Evolutionary conservation across 2,888 invertebrate species (phyloP), one percentile per base, ranked within the genome.

Genomic region (Idaea biselata): DNA sequence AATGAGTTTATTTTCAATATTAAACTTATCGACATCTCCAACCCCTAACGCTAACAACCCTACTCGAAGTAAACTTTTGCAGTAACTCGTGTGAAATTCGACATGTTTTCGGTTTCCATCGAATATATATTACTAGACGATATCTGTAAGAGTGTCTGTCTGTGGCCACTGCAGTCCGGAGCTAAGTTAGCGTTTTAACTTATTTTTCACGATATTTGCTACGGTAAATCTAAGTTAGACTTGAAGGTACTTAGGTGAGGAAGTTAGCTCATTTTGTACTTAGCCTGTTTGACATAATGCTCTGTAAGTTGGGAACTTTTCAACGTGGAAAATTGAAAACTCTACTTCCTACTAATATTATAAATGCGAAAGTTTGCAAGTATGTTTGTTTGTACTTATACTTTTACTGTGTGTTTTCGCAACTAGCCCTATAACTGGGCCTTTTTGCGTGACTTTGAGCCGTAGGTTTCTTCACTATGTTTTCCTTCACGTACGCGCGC

Each of bases 21-120:
- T n/a, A n/a, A n/a, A n/a, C n/a, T 58, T 61, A 68, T 64, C 68
- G 66, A 68, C 62, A 64, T 57, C 53, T 53, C 55, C 1, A 32
- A 60, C 11, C 11, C 31, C 25, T 14, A 4, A 33, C 11, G 5
- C 11, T n/a, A 8, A 55, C 31, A 56, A 60, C 68, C 18, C 62
- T 68, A 65, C n/a, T 18, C 6, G 16, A 16, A 6, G 60, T 57
- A 66, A 71, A 70, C 58, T 72, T 70, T 72, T 54, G 60, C 64
- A 68, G 65, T 69, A 70, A 68, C 68, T 69, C 63, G 69, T 63
- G 65, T 62, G 58, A 59, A 55, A 59, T 67, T 66, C 67, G 70
- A 71, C 71, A 68, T 72, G 71, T 72, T 73, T 72, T 70, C 68
- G 62, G 62, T 62, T 64, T 16, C 63, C 33, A 18, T 59, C 55